Evolutionary conservation across 1,140 invertebrate species (phyloP).

Genomic region (Drosophila aff.): DNA sequence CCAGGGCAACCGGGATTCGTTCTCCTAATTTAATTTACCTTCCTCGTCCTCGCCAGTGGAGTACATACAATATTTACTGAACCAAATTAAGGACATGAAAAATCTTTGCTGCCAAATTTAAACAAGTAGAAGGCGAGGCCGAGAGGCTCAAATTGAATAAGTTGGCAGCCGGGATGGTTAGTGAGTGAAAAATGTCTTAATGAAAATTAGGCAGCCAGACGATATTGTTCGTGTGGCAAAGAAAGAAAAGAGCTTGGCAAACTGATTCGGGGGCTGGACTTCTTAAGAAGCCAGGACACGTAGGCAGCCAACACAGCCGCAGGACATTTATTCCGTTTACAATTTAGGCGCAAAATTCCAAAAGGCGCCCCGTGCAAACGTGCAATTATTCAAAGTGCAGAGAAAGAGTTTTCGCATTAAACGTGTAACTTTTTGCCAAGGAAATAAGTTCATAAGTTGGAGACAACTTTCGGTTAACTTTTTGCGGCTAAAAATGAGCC

Average conservation of each 20-base stretch:
- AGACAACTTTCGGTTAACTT: slow-evolving; percentile 71
- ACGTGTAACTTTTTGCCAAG: slow-evolving; percentile 54
- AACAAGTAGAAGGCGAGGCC: slow-evolving; percentile 12
- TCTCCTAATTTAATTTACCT: not conserved
- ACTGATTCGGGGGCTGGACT: slow-evolving; percentile 39
- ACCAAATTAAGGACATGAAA: slow-evolving; percentile 45
- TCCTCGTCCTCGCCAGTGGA: not conserved
- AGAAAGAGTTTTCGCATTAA: slow-evolving; percentile 57
- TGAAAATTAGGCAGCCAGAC: slow-evolving; percentile 55
- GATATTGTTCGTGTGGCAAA: slow-evolving; percentile 24
- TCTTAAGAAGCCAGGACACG: slow-evolving; percentile 46
- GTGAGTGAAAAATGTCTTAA: slow-evolving; percentile 52
- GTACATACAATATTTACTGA: slow-evolving; percentile 27
- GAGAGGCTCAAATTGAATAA: slow-evolving; percentile 54
- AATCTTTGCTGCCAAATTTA: slow-evolving; percentile 28
- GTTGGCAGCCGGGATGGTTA: slow-evolving; percentile 31
- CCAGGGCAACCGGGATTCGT: slow-evolving; percentile 5
- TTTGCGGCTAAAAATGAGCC: slow-evolving; percentile 19
- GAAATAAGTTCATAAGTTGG: slow-evolving; percentile 65
- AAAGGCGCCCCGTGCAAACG: slow-evolving; percentile 32
- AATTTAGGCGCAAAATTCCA: slow-evolving; percentile 24
- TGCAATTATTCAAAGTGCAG: slow-evolving; percentile 79
- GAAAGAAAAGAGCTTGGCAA: slow-evolving; percentile 10
- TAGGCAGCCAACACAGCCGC: slow-evolving; percentile 33
- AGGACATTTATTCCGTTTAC: slow-evolving; percentile 48